phyloP scores from a whole-genome alignment of 2,888 invertebrate genomes.

The Maniola hyperantus region DNA sequence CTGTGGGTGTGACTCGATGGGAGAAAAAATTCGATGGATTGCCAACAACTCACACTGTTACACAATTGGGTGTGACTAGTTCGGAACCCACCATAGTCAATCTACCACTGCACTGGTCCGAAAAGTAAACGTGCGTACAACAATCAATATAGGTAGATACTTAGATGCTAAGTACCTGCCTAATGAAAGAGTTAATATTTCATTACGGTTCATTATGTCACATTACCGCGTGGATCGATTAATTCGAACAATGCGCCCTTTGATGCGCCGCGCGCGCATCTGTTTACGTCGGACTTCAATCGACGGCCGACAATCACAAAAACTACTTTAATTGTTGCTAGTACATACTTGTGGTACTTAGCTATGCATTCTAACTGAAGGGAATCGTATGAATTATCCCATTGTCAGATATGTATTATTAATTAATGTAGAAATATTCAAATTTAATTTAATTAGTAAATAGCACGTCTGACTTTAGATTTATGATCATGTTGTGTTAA shows the following conservation, averaged over 20 bases:
- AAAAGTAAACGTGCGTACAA: no score
- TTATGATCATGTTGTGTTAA: not conserved
- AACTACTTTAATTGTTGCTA: slow-evolving; percentile 1
- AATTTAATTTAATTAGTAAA: slow-evolving; percentile 7
- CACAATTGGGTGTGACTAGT: no score
- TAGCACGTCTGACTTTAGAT: not conserved
- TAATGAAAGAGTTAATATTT: not conserved
- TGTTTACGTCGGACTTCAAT: slow-evolving; percentile 13
- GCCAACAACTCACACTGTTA: no score
- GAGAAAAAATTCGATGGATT: no score
- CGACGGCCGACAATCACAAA: not conserved
- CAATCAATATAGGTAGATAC: no score
- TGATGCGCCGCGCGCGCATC: slow-evolving; percentile 22
- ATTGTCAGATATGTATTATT: not conserved
- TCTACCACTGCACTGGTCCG: no score
- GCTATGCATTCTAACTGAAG: not conserved
- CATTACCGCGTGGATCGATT: slow-evolving; percentile 13
- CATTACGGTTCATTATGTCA: slow-evolving; percentile 18
- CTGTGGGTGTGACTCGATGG: no score
- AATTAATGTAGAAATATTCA: not conserved
- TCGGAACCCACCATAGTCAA: no score
- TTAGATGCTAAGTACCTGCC: not conserved
- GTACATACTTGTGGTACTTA: not conserved
- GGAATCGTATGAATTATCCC: not conserved
- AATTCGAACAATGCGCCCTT: slow-evolving; percentile 11